phyloP scores from a whole-genome alignment of 2,888 invertebrate genomes.

The Linyphia triangularis region DNA sequence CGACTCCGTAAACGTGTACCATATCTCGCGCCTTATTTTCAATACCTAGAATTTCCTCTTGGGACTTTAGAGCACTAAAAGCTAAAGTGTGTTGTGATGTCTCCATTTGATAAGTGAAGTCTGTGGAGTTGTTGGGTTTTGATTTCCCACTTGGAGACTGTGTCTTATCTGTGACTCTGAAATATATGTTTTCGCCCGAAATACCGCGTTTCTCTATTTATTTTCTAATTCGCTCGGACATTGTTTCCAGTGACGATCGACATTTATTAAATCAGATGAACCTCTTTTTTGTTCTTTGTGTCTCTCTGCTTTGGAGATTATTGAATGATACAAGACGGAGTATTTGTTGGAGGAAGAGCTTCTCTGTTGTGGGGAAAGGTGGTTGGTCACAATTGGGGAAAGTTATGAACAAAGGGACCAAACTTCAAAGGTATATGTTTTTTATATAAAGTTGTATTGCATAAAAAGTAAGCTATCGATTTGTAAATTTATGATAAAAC shows the following conservation, averaged over 20 bases:
- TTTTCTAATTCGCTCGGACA: slow-evolving; percentile 57
- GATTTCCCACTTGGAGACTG: slow-evolving; percentile 59
- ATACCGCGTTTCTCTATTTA: slow-evolving; percentile 56
- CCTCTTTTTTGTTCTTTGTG: background rate
- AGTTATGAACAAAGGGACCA: no score
- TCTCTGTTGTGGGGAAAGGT: background rate
- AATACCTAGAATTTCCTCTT: slow-evolving; percentile 41
- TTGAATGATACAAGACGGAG: slow-evolving; percentile 33
- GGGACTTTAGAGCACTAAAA: slow-evolving; percentile 64
- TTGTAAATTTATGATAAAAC: no score
- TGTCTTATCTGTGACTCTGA: slow-evolving; percentile 4
- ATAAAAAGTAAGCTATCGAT: no score
- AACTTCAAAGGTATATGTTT: no score
- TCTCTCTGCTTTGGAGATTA: slow-evolving; percentile 14
- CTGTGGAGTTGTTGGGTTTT: slow-evolving; percentile 46
- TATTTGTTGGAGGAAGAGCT: background rate
- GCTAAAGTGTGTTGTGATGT: slow-evolving; percentile 68
- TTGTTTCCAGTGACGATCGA: slow-evolving; percentile 48
- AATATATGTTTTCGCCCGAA: slow-evolving; percentile 61
- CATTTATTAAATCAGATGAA: slow-evolving; percentile 63
- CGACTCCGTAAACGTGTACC: slow-evolving; percentile 37
- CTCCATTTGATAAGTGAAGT: slow-evolving; percentile 61
- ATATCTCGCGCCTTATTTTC: slow-evolving; percentile 64
- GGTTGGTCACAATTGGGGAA: background rate
- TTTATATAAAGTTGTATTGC: no score